These are phyloP conservation scores for Chiloscyllium punctatum DNA, from an alignment of 2,797 vertebrate genomes.

Conservation along the genomic window DNA sequence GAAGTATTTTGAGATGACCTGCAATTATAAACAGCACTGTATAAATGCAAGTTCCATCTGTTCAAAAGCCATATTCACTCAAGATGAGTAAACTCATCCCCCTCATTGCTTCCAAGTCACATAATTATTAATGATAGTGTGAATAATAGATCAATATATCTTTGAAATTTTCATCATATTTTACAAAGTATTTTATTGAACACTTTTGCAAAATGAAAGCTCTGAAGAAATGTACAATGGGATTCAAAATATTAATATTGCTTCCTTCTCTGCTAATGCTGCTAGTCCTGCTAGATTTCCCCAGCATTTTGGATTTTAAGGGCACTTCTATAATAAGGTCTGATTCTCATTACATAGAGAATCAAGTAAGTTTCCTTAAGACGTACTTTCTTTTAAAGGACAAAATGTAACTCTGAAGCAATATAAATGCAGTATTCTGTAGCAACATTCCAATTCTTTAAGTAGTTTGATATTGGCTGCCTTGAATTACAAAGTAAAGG, in stretches of 20 bases:
- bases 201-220: neutral
- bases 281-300: too few relatives aligned
- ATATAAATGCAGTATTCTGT: neutral
- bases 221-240: too few relatives aligned
- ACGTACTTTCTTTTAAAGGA: neutral
- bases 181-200: neutral
- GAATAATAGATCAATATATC: neutral
- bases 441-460: neutral
- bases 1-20: too few relatives aligned
- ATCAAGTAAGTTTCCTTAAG: neutral
- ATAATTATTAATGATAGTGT: neutral
- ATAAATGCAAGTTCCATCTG: neutral
- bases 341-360: neutral
- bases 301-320: too few relatives aligned
- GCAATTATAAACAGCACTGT: neutral
- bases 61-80: neutral
- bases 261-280: too few relatives aligned
- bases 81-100: neutral
- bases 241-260: too few relatives aligned
- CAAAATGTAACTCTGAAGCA: neutral
- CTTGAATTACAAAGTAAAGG: constrained; percentile 3
- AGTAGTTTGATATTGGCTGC: neutral
- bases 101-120: neutral
- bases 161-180: neutral
- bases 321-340: neutral